A percentile compares a stretch with the other conserved stretches of the same genome.
Evolutionary conservation across 2,113 vertebrate genomes (phyloP).

Genomic region (Paramisgurnus dabryanus): DNA sequence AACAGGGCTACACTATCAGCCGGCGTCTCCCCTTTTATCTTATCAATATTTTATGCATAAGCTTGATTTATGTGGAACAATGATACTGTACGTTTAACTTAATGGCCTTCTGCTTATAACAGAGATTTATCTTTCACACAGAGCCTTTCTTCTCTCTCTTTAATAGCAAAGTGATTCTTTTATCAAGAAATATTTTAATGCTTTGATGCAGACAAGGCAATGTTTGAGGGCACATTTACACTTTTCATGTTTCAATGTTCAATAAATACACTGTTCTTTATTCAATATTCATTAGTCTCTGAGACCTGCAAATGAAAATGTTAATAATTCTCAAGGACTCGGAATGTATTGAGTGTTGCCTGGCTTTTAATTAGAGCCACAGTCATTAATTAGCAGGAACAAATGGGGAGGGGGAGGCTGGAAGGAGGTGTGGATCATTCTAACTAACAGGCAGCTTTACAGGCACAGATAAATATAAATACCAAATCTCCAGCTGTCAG

Average conservation of each 20-base stretch:
- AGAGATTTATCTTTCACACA: slow-evolving; percentile 2
- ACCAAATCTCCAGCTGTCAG: slow-evolving; percentile 45
- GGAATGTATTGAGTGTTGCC: slow-evolving; percentile 49
- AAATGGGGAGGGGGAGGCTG: slow-evolving; percentile 33
- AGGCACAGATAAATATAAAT: slow-evolving; percentile 60
- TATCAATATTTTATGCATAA: neutral
- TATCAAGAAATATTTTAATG: neutral
- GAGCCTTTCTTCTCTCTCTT: slow-evolving; percentile 10
- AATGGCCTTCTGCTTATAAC: slow-evolving; percentile 2
- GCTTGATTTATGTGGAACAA: slow-evolving; percentile 25
- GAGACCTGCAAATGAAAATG: slow-evolving; percentile 23
- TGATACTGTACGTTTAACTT: slow-evolving; percentile 13
- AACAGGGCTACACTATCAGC: neutral
- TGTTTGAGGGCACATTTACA: neutral
- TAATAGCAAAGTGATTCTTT: neutral
- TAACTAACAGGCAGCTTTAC: slow-evolving; percentile 30
- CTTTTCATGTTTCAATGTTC: neutral
- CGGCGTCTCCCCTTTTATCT: neutral
- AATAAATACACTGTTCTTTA: too few species aligned
- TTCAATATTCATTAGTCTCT: slow-evolving; percentile 41
- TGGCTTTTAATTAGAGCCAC: slow-evolving; percentile 65
- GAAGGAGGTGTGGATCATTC: slow-evolving; percentile 30
- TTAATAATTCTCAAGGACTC: slow-evolving; percentile 45
- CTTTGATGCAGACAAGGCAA: neutral
- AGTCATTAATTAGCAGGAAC: slow-evolving; percentile 63